These are phyloP conservation scores for Hydrophis major DNA, from an alignment of 2,797 vertebrate species.

Conservation along the genomic window DNA sequence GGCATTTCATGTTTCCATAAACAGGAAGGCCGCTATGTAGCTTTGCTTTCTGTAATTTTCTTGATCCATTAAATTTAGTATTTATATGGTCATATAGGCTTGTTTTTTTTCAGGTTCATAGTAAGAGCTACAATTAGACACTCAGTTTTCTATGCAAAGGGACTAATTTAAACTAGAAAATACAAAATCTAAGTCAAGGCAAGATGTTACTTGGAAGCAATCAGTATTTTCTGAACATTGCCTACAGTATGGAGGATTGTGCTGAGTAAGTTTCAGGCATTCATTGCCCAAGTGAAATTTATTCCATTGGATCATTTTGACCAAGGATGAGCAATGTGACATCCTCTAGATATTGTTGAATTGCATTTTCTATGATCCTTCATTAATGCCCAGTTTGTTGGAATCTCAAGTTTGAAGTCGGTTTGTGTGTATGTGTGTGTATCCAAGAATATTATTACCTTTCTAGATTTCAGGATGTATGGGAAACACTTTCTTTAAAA, in stretches of 20 bases:
- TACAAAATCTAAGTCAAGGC: neutral
- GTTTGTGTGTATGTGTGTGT: too few relatives aligned
- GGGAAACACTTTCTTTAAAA: neutral
- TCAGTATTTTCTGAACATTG: neutral
- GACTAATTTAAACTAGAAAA: constrained; percentile 8
- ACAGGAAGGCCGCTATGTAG: constrained; percentile 66
- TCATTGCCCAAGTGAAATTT: neutral
- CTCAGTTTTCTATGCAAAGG: constrained; percentile 33
- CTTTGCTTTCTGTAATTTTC: constrained; percentile 60
- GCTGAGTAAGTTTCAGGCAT: neutral
- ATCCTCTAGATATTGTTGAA: neutral
- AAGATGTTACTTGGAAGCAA: constrained; percentile 6
- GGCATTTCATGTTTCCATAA: constrained; percentile 71
- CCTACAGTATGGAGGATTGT: neutral
- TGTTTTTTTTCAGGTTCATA: constrained; percentile 64
- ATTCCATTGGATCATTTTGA: neutral
- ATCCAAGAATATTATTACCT: neutral
- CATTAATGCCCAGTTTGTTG: neutral
- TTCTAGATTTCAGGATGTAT: neutral
- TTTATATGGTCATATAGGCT: constrained; percentile 58
- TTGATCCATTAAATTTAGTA: constrained; percentile 62
- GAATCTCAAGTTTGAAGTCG: neutral
- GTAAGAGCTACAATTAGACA: constrained; percentile 43
- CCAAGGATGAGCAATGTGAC: neutral
- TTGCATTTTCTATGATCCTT: neutral